Base-by-base conservation (phyloP, 1,140 invertebrate species). In the Polypedilum vanderplanki region DNA sequence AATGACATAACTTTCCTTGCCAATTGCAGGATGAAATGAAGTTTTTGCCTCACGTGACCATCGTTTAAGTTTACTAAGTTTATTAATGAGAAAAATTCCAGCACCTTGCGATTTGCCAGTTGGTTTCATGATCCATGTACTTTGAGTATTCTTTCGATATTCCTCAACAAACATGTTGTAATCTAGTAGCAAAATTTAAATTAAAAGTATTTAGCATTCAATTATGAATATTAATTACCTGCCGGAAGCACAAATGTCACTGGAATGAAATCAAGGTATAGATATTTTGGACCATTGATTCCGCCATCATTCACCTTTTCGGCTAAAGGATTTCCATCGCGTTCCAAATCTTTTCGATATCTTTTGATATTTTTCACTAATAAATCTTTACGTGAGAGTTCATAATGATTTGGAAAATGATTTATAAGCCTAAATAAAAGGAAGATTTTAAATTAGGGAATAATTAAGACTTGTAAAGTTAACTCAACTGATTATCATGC, bases 41-140 rank as follows among this genome's bases (percentile, higher is more conserved):
- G 87, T 89, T 83, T 91, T 92, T 2, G 91, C 90, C 81, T 94
- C 92, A 22, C 91, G 85, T 0, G 93, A 94, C 91, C 93, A 96
- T 79, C 92, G 90, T 80, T 94, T 94, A 15, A 96, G 83, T 83
- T 95, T 94, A 1, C 93, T 94, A 57, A 95, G 82, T 84, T 94
- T 95, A 79, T 95, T 95, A 77, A 96, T 94, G 0, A 96, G 83
- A 80, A 95, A 94, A 77, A 96, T 96, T 7, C 93, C 93, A 5
- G 91, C 88, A 0, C 92, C 93, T 82, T 95, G 93, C 12, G 93
- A 95, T 81, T 94, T 92, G 20, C 94, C 95, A 81, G 94, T 96
- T 0, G 96, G 96, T 82, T 98, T 98, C 93, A 98, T 97, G 75
- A 98, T 98, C 95, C 95, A 98, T 0, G 95, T 97, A 76, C 92